Percentiles rank a stretch among this genome's conserved stretches.
These are phyloP conservation scores for Epinotia ramella DNA, from an alignment of 2,888 invertebrate species.

Conservation along the genomic window DNA sequence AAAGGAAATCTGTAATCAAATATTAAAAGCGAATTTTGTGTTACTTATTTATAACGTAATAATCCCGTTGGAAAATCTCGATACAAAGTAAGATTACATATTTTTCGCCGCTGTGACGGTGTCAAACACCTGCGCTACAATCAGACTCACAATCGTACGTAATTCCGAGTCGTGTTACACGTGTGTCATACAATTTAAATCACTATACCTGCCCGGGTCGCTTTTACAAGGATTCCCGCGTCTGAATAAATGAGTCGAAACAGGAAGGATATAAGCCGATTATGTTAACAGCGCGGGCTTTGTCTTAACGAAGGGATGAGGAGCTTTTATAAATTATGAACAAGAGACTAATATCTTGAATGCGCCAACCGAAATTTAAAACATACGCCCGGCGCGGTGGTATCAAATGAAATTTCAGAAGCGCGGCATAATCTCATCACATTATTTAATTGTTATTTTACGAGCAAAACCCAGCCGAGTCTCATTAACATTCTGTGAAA, in stretches of 20 bases:
- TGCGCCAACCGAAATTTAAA: slow-evolving; percentile 46
- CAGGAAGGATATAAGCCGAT: slow-evolving; percentile 67
- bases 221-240: slow-evolving; percentile 34
- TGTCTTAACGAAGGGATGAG: slow-evolving; percentile 55
- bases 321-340: slow-evolving; percentile 55
- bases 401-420: slow-evolving; percentile 6
- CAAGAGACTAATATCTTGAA: slow-evolving; percentile 52
- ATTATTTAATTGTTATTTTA: not conserved
- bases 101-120: too few species aligned
- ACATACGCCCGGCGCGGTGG: slow-evolving; percentile 12
- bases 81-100: too few species aligned
- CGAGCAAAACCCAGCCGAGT: not conserved
- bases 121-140: not conserved
- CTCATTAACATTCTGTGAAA: not conserved
- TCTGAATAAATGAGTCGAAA: slow-evolving; percentile 43
- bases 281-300: slow-evolving; percentile 64
- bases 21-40: too few species aligned
- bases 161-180: slow-evolving; percentile 16
- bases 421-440: not conserved
- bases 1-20: too few species aligned
- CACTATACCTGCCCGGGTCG: slow-evolving; percentile 16
- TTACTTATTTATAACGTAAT: too few species aligned
- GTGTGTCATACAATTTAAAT: slow-evolving; percentile 39
- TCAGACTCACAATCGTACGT: slow-evolving; percentile 2
- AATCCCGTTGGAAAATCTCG: too few species aligned